phyloP scores from a whole-genome alignment of 2,888 invertebrate genomes.

The Melolontha melolontha region DNA sequence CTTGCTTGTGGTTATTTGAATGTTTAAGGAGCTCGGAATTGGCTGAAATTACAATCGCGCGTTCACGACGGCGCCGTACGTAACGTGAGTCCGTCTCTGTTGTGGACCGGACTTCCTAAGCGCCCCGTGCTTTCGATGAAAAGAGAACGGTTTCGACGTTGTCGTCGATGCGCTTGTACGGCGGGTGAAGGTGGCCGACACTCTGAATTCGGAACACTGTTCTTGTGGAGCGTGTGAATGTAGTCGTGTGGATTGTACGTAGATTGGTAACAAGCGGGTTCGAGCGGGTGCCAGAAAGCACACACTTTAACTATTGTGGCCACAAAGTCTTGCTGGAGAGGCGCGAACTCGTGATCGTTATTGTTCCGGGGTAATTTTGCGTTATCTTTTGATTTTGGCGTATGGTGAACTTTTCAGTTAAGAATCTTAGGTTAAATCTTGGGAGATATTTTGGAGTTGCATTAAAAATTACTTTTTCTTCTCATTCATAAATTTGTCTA shows the following conservation, averaged over 20 bases:
- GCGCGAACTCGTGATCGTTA: conserved; percentile 57
- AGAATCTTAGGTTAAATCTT: too few relatives aligned
- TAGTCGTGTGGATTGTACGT: conserved; percentile 47
- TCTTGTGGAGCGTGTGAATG: conserved; percentile 49
- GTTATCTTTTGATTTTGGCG: conserved; percentile 10
- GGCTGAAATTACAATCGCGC: conserved; percentile 63
- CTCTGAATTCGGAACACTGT: not conserved
- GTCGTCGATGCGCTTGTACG: not conserved
- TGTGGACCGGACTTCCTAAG: not conserved
- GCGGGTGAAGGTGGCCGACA: conserved; percentile 11
- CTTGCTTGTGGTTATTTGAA: conserved; percentile 56
- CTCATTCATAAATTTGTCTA: too few relatives aligned
- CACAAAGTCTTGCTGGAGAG: conserved; percentile 58
- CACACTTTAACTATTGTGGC: conserved; percentile 56
- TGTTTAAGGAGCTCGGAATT: conserved; percentile 51
- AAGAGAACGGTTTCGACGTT: conserved; percentile 2
- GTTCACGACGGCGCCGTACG: not conserved
- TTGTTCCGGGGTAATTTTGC: conserved; percentile 43
- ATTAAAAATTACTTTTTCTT: too few relatives aligned
- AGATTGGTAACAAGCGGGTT: not conserved
- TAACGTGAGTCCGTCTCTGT: not conserved
- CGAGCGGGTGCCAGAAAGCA: not conserved
- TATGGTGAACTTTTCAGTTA: too few relatives aligned
- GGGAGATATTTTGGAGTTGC: too few relatives aligned
- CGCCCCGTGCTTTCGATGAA: not conserved